Percentiles rank a stretch among this genome's conserved stretches.
These are phyloP conservation scores for Eledona agricola DNA, from an alignment of 2,888 invertebrate species.

Conservation along the genomic window DNA sequence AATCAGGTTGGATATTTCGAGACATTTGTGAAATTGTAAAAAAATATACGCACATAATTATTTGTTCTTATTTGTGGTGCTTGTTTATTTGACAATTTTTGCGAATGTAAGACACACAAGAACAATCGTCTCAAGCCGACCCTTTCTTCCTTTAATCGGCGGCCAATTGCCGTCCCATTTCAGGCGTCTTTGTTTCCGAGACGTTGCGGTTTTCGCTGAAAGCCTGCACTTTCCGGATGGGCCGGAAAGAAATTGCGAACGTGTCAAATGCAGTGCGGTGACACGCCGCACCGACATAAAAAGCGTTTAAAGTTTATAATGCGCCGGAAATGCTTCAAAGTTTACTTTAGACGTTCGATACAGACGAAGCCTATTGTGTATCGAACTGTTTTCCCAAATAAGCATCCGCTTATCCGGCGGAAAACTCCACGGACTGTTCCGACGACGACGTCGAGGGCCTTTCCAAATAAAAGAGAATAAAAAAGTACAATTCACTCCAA, in stretches of 20 bases:
- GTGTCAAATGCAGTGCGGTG: slow-evolving; percentile 45
- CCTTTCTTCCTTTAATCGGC: slow-evolving; percentile 24
- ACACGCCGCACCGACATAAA: slow-evolving; percentile 46
- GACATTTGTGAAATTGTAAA: too few species aligned
- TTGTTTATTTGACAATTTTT: too few species aligned
- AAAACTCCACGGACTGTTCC: slow-evolving; percentile 2
- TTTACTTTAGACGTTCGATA: slow-evolving; percentile 46
- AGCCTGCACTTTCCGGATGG: slow-evolving; percentile 11
- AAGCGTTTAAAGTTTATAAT: slow-evolving; percentile 51
- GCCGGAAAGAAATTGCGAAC: slow-evolving; percentile 37
- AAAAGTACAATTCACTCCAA: too few species aligned
- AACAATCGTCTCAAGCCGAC: slow-evolving; percentile 12
- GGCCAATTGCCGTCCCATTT: slow-evolving; percentile 26
- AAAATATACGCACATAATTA: too few species aligned
- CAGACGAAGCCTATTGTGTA: slow-evolving; percentile 35
- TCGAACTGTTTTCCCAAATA: slow-evolving; percentile 14
- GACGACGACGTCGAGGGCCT: too few species aligned
- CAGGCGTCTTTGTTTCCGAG: slow-evolving; percentile 18
- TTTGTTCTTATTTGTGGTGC: too few species aligned
- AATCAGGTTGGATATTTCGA: too few species aligned
- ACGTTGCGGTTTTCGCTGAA: slow-evolving; percentile 15
- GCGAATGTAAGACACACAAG: slow-evolving; percentile 25
- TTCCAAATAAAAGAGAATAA: too few species aligned
- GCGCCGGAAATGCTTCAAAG: slow-evolving; percentile 43
- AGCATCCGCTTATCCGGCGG: slow-evolving; percentile 4